Evolutionary conservation across 2,113 vertebrate species (phyloP), one percentile per base, ranked within the genome.

Genomic region (Mastomys coucha): DNA sequence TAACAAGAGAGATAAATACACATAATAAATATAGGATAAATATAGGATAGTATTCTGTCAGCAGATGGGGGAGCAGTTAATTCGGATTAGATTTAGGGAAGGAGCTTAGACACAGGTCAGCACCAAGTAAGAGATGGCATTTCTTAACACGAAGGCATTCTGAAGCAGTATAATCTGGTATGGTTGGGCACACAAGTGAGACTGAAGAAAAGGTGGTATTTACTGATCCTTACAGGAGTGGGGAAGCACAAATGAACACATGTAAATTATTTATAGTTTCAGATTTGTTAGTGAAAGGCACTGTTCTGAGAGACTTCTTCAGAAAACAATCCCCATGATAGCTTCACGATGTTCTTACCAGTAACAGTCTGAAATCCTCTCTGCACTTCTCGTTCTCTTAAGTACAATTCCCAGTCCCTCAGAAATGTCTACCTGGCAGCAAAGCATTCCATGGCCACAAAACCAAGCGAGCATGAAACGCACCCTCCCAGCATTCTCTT

Each of bases 1-100:
- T 95, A 88, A 51, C 24, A 91, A 80, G 86, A 80, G 67, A 95
- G 87, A 91, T 87, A 91, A n/a, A n/a, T n/a, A n/a, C n/a, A n/a
- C n/a, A n/a, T n/a, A n/a, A n/a, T n/a, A n/a, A n/a, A n/a, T n/a
- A n/a, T n/a, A n/a, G n/a, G 87, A 91, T 87, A 91, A 88, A 90
- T 95, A 94, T 17, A 95, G 95, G 75, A 94, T 78, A 51, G 53
- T 95, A 93, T 26, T 92, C 2, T 51, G 6, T 5, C 45, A 93
- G 93, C 91, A 97, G 91, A 96, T 91, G 93, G 89, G 73, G 24
- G 67, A 94, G 12, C 65, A 77, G 60, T 94, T 96, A 95, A 98
- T 96, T 96, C 4, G 2, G 67, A 88, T 96, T 94, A 92, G 85
- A 92, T 31, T 88, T 73, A 95, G 72, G n/a, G 49, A 86, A 94